Evolutionary conservation across 1,140 invertebrate genomes (phyloP).

Genomic region (Periplaneta americana): DNA sequence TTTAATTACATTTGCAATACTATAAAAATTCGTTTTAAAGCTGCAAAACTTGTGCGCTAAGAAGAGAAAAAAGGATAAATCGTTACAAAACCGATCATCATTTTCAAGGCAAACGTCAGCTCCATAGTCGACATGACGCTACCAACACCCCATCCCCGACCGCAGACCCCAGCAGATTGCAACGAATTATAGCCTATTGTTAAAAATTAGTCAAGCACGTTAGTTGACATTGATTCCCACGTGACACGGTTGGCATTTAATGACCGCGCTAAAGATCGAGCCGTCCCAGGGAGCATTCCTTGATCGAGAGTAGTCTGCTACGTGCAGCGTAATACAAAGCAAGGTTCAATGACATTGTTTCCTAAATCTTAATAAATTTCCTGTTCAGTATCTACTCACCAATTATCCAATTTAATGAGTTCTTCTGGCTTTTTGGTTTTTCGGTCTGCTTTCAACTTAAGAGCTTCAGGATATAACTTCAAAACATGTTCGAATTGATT

Average conservation of each 20-base stretch:
- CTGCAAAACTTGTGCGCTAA: background rate
- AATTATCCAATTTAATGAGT: slow-evolving; percentile 87
- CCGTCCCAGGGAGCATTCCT: slow-evolving; percentile 24
- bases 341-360: slow-evolving; percentile 42
- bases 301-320: slow-evolving; percentile 26
- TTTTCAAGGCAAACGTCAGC: slow-evolving; percentile 29
- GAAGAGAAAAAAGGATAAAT: background rate
- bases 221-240: slow-evolving; percentile 25
- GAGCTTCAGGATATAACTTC: slow-evolving; percentile 81
- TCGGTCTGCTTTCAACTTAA: slow-evolving; percentile 78
- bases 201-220: slow-evolving; percentile 10
- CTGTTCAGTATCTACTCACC: slow-evolving; percentile 58
- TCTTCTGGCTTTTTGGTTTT: slow-evolving; percentile 89
- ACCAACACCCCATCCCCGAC: slow-evolving; percentile 15
- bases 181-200: background rate
- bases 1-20: background rate
- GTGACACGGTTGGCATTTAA: slow-evolving; percentile 34
- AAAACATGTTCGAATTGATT: slow-evolving; percentile 82
- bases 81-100: background rate
- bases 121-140: slow-evolving; percentile 26
- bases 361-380: slow-evolving; percentile 19
- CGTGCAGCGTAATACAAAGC: slow-evolving; percentile 30
- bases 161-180: slow-evolving; percentile 8
- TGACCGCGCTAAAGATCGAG: slow-evolving; percentile 29
- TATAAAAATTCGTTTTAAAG: background rate